Conservation (phyloP, 2,888 invertebrate species). For the Protonemura montana region DNA sequence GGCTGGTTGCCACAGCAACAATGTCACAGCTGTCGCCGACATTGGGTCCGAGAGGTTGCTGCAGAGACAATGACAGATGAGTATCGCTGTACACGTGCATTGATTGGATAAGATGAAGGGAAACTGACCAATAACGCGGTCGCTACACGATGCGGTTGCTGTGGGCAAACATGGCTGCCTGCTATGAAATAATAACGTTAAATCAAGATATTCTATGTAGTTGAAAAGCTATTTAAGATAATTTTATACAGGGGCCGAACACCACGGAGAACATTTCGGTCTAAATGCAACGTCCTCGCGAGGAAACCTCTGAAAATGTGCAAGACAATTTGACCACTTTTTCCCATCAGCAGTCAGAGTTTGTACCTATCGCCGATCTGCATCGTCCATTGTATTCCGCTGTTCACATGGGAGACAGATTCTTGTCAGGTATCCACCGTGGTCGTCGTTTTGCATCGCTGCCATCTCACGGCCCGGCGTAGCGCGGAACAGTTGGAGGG, state of each 20-base stretch:
- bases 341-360: too few relatives aligned
- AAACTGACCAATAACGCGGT: slow-evolving; percentile 36
- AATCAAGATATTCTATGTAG: not conserved
- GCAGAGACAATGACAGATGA: slow-evolving; percentile 61
- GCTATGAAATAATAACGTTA: not conserved
- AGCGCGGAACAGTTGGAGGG: too few relatives aligned
- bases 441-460: not conserved
- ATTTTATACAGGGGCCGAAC: too few relatives aligned
- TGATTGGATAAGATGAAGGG: slow-evolving; percentile 56
- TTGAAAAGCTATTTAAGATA: not conserved
- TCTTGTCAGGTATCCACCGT: slow-evolving; percentile 16
- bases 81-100: slow-evolving; percentile 60
- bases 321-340: not conserved
- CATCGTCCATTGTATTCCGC: not conserved
- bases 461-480: not conserved
- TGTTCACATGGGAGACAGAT: slow-evolving; percentile 7
- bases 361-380: not conserved
- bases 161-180: slow-evolving; percentile 48
- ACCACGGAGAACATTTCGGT: too few relatives aligned
- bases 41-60: slow-evolving; percentile 54
- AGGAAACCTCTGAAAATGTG: not conserved
- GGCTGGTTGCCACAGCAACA: slow-evolving; percentile 22
- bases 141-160: slow-evolving; percentile 15
- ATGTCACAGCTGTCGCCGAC: slow-evolving; percentile 26
- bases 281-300: too few relatives aligned